These are phyloP conservation scores for Plestiodon gilberti DNA, from an alignment of 2,113 vertebrate genomes.

Conservation along the genomic window DNA sequence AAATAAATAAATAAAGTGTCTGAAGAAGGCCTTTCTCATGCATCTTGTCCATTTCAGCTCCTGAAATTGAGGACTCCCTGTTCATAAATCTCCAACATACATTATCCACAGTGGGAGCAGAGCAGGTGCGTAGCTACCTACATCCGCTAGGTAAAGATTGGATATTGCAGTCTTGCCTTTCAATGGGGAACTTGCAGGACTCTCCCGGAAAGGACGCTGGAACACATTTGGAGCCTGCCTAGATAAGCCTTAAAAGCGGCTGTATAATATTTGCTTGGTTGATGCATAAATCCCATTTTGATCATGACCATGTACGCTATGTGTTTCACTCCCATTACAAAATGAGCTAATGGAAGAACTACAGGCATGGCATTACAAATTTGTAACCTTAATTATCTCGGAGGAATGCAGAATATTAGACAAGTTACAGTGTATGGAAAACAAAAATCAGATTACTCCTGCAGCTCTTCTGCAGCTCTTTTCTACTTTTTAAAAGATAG, in stretches of 20 bases:
- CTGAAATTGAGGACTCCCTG: background rate
- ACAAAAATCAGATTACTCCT: too few relatives aligned
- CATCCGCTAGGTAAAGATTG: background rate
- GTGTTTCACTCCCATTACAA: background rate
- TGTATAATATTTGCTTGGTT: background rate
- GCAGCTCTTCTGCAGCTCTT: background rate
- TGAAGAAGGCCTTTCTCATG: background rate
- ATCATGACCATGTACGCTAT: background rate
- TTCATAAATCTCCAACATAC: background rate
- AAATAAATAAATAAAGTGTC: background rate
- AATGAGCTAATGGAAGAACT: background rate
- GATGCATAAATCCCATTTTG: constrained; percentile 5
- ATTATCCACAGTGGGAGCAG: background rate
- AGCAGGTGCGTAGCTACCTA: too few relatives aligned
- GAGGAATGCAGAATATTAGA: background rate
- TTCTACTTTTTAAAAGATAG: background rate
- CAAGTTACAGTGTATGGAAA: background rate
- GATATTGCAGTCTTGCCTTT: background rate
- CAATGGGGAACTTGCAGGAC: background rate
- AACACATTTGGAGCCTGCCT: background rate
- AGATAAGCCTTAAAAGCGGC: background rate
- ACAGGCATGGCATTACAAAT: background rate
- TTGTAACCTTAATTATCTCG: background rate
- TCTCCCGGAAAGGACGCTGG: background rate
- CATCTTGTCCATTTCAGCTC: background rate